phyloP scores from a whole-genome alignment of 1,140 invertebrate genomes.

The Heliconius congener region DNA sequence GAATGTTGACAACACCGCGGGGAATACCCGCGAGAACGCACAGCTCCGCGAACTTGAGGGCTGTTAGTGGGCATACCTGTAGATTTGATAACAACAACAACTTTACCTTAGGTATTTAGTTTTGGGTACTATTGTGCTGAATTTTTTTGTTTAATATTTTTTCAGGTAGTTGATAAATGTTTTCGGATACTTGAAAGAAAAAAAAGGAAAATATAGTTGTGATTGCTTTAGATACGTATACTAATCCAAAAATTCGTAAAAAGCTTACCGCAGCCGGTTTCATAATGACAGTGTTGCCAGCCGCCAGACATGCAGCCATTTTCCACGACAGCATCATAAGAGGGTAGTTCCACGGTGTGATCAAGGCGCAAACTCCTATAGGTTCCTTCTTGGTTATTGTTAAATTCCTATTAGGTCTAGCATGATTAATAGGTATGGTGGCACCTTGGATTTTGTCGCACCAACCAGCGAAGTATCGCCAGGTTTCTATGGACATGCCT shows the following conservation, averaged over 20 bases:
- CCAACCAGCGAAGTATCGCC: constrained; percentile 96
- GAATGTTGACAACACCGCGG: constrained; percentile 96
- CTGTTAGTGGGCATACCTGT: constrained; percentile 93
- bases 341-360: constrained; percentile 99
- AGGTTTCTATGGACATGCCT: constrained; percentile 96
- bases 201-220: no score
- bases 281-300: constrained; percentile 96
- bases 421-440: constrained; percentile 94
- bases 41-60: constrained; percentile 96
- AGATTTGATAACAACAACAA: not conserved
- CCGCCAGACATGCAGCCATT: constrained; percentile 96
- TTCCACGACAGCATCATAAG: constrained; percentile 99
- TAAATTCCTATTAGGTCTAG: constrained; percentile 93
- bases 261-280: constrained; percentile 91
- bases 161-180: no score
- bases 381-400: constrained; percentile 95
- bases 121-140: no score
- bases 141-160: no score
- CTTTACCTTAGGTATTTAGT: no score
- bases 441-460: constrained; percentile 96
- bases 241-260: not conserved
- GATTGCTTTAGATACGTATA: no score
- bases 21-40: constrained; percentile 93
- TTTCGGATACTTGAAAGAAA: no score
- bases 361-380: constrained; percentile 94